Conservation (phyloP, 92 coral and sea anemone species). For the Parazoanthus darwini region DNA sequence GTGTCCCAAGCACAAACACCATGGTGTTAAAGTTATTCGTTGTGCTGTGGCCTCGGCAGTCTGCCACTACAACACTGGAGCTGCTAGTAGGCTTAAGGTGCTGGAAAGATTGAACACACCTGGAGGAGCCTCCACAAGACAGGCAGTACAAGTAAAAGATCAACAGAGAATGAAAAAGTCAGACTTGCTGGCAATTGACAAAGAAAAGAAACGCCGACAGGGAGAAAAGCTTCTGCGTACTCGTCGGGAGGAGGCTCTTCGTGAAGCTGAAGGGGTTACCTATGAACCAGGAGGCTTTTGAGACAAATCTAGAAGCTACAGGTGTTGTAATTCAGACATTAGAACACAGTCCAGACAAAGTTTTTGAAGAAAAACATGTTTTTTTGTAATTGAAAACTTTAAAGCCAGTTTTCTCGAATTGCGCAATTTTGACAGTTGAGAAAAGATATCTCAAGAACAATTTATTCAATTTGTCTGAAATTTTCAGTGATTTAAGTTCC, state of each 20-base stretch:
- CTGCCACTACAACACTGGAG: constrained; percentile 47
- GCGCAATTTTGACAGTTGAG: constrained; percentile 31
- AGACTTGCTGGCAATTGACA: constrained; percentile 27
- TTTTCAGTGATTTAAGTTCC: constrained; percentile 43
- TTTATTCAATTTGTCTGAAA: constrained; percentile 55
- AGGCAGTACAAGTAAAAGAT: constrained; percentile 33
- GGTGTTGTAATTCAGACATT: no score
- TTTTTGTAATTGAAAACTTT: constrained; percentile 21
- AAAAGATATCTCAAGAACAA: constrained; percentile 49
- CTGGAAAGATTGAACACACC: constrained; percentile 44
- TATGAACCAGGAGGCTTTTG: constrained; percentile 44
- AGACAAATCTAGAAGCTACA: no score
- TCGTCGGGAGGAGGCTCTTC: constrained; percentile 51
- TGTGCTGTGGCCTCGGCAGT: constrained; percentile 50
- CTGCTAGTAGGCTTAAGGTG: constrained; percentile 22
- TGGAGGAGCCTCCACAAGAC: constrained; percentile 38
- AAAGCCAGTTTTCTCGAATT: constrained; percentile 44
- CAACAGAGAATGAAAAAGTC: constrained; percentile 12
- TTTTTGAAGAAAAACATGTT: no score
- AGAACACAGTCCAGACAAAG: no score
- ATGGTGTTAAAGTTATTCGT: constrained; percentile 26
- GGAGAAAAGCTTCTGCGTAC: constrained; percentile 47
- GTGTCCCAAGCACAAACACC: constrained; percentile 3
- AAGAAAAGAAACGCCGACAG: constrained; percentile 33
- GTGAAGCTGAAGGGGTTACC: constrained; percentile 51